These are phyloP conservation scores for Aphrophora alni DNA, from an alignment of 2,888 invertebrate species.

Conservation along the genomic window DNA sequence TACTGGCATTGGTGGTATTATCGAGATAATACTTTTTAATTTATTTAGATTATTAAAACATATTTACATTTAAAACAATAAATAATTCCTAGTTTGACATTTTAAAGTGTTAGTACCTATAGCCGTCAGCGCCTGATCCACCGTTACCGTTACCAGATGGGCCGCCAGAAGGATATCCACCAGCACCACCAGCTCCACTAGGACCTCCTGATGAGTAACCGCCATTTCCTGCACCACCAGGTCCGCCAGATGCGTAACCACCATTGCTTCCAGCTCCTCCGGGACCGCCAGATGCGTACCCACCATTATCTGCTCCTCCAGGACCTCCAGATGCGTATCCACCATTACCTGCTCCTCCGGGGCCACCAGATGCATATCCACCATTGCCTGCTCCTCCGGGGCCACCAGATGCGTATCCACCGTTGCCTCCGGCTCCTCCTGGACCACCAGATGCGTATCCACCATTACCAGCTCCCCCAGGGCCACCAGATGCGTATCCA, in stretches of 20 bases:
- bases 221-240: neutral
- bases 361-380: conserved; percentile 18
- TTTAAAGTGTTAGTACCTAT: neutral
- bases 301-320: neutral
- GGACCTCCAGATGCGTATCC: neutral
- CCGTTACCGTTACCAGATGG: neutral
- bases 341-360: conserved; percentile 2
- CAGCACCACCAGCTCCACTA: neutral
- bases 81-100: neutral
- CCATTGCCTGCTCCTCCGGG: conserved; percentile 29
- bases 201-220: neutral
- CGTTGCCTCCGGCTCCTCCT: conserved; percentile 33
- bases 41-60: neutral
- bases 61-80: neutral
- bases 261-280: neutral
- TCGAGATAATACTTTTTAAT: neutral
- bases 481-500: conserved; percentile 39
- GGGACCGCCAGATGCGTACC: neutral
- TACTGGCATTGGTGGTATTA: neutral
- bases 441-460: conserved; percentile 36
- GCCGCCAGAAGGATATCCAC: neutral
- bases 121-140: neutral
- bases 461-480: conserved; percentile 26
- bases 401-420: conserved; percentile 32
- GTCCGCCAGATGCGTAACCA: neutral